Evolutionary conservation across 2,797 vertebrate species (phyloP), one percentile per base, ranked within the genome.

Genomic region (Enteromius afrohamiltoni): DNA sequence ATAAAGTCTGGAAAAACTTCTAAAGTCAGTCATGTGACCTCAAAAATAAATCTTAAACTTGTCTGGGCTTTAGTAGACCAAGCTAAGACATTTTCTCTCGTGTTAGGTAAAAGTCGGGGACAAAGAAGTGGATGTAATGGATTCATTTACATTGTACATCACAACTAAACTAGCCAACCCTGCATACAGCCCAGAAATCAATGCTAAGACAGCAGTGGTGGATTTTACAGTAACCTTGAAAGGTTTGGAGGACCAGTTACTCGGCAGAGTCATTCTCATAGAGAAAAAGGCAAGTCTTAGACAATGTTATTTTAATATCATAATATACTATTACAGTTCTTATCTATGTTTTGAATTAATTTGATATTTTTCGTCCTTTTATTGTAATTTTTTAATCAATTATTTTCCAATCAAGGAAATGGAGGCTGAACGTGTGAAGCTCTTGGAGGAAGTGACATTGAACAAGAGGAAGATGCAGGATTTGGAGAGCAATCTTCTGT

Each of bases 401-500:
- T 75, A 49, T 4, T 51, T 55, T 82, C 31, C 69, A 86, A 78
- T 37, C 1, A 85, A 97, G 96, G 96, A 96, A 89, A 85, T 97
- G 88, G 96, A 97, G 87, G 93, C 94, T 1, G 95, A 96, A 92
- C 93, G 95, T 60, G 94, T 96, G n/a, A 93, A 93, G 87, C 89
- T 97, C 77, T 87, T 96, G 88, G 93, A 96, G 91, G 94, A 97
- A 90, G 96, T 96, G 86, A 95, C 94, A 0, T 93, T 89, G 70
- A 96, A 97, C 92, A 95, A 94, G 88, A 94, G 94, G 89, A 96
- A 93, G 91, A 97, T 96, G 95, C 94, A 96, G 91, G 95, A 96
- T 77, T 93, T 97, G 86, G 96, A 97, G 89, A 95, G 96, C 83
- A 96, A 94, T 86, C 90, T 97, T n/a, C 91, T 97, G n/a, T 92